Conservation (phyloP, 2,888 invertebrate genomes). For the Arrhopalites spinosus region DNA sequence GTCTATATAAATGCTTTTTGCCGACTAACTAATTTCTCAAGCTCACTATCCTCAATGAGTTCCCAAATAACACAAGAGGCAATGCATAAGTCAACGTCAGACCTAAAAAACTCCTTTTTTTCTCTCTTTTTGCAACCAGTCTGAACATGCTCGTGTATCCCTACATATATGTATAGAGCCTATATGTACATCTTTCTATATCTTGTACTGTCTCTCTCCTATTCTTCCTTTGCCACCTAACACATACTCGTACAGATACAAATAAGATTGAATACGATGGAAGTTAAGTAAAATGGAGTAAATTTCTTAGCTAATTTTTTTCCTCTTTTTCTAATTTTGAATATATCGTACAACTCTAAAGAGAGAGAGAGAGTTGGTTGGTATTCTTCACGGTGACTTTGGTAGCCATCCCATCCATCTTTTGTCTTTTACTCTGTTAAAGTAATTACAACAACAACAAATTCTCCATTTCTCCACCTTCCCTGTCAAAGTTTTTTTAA, state of each 20-base stretch:
- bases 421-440: no score
- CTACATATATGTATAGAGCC: background rate
- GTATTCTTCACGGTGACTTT: no score
- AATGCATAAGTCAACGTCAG: conserved; percentile 37
- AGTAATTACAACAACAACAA: no score
- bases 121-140: conserved; percentile 5
- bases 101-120: conserved; percentile 1
- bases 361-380: no score
- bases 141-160: background rate
- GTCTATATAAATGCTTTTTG: background rate
- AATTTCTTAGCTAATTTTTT: background rate
- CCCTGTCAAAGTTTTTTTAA: no score
- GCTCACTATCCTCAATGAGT: conserved; percentile 29
- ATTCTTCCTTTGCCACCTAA: background rate
- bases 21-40: conserved; percentile 34
- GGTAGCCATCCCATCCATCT: no score
- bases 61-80: conserved; percentile 33
- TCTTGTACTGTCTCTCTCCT: background rate
- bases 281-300: background rate
- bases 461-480: no score
- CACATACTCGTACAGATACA: background rate
- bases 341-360: background rate
- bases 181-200: background rate
- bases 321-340: background rate
- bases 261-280: background rate